Conservation (phyloP, 2,888 invertebrate species). For the Catonia carolina region DNA sequence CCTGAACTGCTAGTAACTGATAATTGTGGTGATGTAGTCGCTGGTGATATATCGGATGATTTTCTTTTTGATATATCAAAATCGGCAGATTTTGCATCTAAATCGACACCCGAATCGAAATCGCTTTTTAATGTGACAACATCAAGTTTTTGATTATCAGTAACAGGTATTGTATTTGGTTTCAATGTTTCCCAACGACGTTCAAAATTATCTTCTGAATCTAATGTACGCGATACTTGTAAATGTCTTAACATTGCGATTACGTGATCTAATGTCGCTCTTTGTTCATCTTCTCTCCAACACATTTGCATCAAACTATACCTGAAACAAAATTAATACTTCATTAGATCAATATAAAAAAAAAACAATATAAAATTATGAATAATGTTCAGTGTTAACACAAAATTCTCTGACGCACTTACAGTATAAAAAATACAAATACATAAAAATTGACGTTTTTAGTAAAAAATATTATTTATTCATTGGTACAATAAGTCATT, state of each 20-base stretch:
- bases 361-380: conserved; percentile 6
- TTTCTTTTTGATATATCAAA: conserved; percentile 16
- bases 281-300: conserved; percentile 49
- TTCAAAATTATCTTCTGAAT: conserved; percentile 56
- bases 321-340: conserved; percentile 44
- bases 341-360: conserved; percentile 2
- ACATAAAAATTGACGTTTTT: no score
- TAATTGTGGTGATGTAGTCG: conserved; percentile 35
- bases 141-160: conserved; percentile 44
- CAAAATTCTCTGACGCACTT: no score
- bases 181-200: conserved; percentile 64
- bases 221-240: conserved; percentile 35
- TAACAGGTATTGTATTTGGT: conserved; percentile 53
- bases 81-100: conserved; percentile 31
- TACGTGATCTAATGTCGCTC: conserved; percentile 46
- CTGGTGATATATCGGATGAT: conserved; percentile 23
- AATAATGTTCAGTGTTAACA: neutral
- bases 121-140: conserved; percentile 32
- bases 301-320: conserved; percentile 67
- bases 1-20: conserved; percentile 35
- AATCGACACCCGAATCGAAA: conserved; percentile 36
- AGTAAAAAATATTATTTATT: no score
- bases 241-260: conserved; percentile 48
- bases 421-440: neutral
- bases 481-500: no score